Conservation (phyloP, 2,797 vertebrate species). For the Iguana delicatissima region DNA sequence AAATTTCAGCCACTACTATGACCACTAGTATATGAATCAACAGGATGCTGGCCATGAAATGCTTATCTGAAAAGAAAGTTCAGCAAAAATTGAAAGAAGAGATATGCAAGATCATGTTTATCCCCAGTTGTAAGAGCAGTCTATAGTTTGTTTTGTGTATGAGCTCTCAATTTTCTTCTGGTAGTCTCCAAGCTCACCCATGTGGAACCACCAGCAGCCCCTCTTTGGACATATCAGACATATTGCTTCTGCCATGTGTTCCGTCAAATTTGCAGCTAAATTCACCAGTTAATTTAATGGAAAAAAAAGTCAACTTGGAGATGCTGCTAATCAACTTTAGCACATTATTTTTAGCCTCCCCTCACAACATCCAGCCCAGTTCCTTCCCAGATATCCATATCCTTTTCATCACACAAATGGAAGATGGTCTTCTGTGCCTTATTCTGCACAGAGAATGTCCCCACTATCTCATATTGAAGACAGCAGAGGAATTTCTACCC, state of each 20-base stretch:
- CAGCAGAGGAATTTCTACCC: not conserved
- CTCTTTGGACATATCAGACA: not conserved
- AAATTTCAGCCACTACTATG: no score
- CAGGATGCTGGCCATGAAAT: not conserved
- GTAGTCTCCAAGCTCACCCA: not conserved
- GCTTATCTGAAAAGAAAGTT: not conserved
- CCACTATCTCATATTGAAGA: no score
- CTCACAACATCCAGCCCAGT: not conserved
- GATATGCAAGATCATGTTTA: not conserved
- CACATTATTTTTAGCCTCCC: not conserved
- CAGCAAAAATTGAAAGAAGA: not conserved
- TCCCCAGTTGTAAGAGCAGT: not conserved
- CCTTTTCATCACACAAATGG: not conserved
- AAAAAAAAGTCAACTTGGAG: not conserved
- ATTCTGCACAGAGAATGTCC: no score
- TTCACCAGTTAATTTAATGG: rapidly evolving
- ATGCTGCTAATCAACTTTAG: not conserved
- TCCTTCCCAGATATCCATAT: no score
- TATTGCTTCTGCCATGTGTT: not conserved
- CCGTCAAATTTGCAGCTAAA: constrained; percentile 4
- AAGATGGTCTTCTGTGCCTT: no score
- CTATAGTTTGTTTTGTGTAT: not conserved
- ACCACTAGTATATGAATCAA: no score
- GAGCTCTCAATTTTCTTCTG: not conserved
- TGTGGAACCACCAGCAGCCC: not conserved